phyloP scores from a whole-genome alignment of 2,888 invertebrate species.

The Abscondita cerata region DNA sequence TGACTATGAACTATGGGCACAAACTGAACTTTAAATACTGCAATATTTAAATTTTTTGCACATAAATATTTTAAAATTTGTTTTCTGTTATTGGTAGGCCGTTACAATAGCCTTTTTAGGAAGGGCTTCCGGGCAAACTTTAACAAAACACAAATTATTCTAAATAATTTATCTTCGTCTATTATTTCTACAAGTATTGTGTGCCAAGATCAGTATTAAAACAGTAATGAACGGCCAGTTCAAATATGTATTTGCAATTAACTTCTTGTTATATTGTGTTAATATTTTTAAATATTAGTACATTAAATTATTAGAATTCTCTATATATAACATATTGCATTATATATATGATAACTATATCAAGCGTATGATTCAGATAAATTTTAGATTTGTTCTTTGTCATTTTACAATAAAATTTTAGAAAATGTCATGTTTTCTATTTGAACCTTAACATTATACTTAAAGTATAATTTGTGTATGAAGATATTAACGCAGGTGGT shows the following conservation, averaged over 20 bases:
- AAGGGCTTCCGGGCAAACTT: conserved; percentile 21
- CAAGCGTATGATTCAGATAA: conserved; percentile 59
- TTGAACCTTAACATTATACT: too few relatives aligned
- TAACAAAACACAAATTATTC: background rate
- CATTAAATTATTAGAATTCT: conserved; percentile 48
- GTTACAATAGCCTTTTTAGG: conserved; percentile 19
- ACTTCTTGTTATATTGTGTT: conserved; percentile 35
- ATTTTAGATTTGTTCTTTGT: conserved; percentile 76
- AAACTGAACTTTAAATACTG: conserved; percentile 56
- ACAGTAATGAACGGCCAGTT: conserved; percentile 54
- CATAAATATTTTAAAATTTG: conserved; percentile 18
- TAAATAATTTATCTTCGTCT: conserved; percentile 24
- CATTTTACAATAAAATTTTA: conserved; percentile 71
- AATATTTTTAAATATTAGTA: conserved; percentile 35
- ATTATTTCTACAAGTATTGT: conserved; percentile 45
- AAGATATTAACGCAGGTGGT: too few relatives aligned
- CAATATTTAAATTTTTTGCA: conserved; percentile 28
- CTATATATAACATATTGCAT: conserved; percentile 57
- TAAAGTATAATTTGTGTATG: too few relatives aligned
- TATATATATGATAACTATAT: conserved; percentile 57
- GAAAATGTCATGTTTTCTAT: conserved; percentile 9
- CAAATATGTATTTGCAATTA: conserved; percentile 46
- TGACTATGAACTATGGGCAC: conserved; percentile 59
- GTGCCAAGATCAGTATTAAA: conserved; percentile 59
- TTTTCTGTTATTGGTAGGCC: conserved; percentile 16